These are phyloP conservation scores for Heterochromis multidens DNA, from an alignment of 2,113 vertebrate species.

Conservation along the genomic window DNA sequence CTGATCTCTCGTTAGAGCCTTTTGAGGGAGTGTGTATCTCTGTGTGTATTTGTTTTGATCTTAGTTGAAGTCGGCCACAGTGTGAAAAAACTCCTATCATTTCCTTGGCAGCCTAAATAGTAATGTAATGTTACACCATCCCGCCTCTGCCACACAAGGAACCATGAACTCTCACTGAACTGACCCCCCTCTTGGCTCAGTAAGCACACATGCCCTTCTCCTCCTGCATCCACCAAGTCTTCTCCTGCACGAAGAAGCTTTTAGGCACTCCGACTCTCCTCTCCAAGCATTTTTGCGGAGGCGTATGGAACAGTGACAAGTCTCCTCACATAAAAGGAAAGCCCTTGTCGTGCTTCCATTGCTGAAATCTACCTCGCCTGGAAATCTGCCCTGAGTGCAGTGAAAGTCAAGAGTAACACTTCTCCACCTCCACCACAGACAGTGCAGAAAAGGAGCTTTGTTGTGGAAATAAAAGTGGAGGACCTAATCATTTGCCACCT, in stretches of 20 bases:
- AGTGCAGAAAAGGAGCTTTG: slow-evolving; percentile 10
- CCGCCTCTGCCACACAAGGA: not conserved
- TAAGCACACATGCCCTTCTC: not conserved
- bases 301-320: not conserved
- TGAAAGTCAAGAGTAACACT: not conserved
- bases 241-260: not conserved
- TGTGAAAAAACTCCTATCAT: not conserved
- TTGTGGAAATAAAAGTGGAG: not conserved
- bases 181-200: not conserved
- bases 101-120: not conserved
- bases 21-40: not conserved
- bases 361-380: not conserved
- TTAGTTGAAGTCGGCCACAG: not conserved
- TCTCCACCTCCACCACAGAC: not conserved
- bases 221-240: not conserved
- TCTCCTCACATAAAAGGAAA: not conserved
- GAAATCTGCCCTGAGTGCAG: not conserved
- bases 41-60: not conserved
- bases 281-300: not conserved
- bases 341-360: not conserved
- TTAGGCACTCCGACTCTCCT: not conserved
- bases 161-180: not conserved
- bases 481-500: not conserved
- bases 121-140: not conserved
- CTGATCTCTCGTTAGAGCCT: not conserved